phyloP scores from a whole-genome alignment of 2,888 invertebrate species.

The Thyatira batis region DNA sequence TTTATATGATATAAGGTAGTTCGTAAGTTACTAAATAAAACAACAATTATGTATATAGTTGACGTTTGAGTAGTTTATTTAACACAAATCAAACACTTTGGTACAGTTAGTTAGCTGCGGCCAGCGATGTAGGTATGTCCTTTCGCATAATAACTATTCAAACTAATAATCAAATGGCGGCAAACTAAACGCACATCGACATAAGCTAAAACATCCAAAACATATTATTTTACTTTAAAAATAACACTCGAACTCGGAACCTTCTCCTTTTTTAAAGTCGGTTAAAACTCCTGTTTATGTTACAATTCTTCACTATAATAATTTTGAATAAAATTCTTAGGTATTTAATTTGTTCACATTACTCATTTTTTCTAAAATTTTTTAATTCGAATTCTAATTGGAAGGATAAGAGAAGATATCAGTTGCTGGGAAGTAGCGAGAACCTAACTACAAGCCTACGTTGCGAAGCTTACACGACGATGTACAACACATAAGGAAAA shows the following conservation, averaged over 20 bases:
- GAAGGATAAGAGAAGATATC: constrained; percentile 76
- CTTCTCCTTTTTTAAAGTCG: no score
- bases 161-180: constrained; percentile 56
- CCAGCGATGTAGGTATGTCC: constrained; percentile 50
- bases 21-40: constrained; percentile 35
- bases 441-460: constrained; percentile 78
- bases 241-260: no score
- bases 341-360: constrained; percentile 61
- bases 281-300: constrained; percentile 24
- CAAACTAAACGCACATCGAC: constrained; percentile 64
- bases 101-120: constrained; percentile 79
- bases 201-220: constrained; percentile 57
- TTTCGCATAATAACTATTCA: constrained; percentile 52
- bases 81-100: constrained; percentile 83
- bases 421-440: constrained; percentile 77
- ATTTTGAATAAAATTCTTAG: constrained; percentile 51
- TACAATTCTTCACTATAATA: constrained; percentile 42
- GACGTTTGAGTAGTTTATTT: constrained; percentile 81
- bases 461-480: constrained; percentile 73
- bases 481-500: constrained; percentile 76
- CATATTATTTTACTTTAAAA: constrained; percentile 33
- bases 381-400: constrained; percentile 71
- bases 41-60: constrained; percentile 60
- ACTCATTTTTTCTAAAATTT: constrained; percentile 54
- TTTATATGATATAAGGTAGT: constrained; percentile 3